These are phyloP conservation scores for Eulimnadia texana DNA, from an alignment of 1,140 invertebrate species.

Conservation along the genomic window DNA sequence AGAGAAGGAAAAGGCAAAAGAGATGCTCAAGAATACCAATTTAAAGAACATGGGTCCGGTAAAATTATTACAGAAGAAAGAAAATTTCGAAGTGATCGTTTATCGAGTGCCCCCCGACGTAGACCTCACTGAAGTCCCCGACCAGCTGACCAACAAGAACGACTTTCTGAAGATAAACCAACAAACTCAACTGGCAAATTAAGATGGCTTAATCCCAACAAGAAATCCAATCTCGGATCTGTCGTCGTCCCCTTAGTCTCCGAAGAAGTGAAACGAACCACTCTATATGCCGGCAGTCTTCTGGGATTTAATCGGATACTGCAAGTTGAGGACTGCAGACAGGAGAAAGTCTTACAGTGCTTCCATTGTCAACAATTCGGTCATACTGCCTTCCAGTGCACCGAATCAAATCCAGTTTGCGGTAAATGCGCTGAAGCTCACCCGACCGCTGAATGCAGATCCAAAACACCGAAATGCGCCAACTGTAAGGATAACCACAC, in stretches of 20 bases:
- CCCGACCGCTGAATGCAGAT: not conserved
- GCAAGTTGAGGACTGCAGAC: not conserved
- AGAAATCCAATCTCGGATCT: not conserved
- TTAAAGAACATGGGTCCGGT: not conserved
- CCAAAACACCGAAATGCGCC: not conserved
- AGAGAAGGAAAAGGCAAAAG: not conserved
- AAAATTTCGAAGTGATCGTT: not conserved
- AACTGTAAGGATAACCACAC: not conserved
- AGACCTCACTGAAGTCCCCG: not conserved
- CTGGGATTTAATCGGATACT: not conserved
- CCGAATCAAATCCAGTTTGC: not conserved
- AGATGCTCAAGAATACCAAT: not conserved
- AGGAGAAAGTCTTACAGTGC: not conserved
- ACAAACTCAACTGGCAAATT: not conserved
- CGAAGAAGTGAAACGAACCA: not conserved
- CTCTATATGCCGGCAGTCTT: not conserved
- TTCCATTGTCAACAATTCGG: not conserved
- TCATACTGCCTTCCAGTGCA: not conserved
- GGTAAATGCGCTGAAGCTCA: conserved; percentile 2
- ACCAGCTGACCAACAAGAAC: not conserved
- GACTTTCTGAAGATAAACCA: not conserved
- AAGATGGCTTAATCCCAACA: not conserved
- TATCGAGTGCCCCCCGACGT: not conserved
- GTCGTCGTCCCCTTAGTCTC: not conserved
- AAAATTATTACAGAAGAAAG: not conserved